Percentiles rank a stretch among this genome's conserved stretches.
These are phyloP conservation scores for Chrysocyon brachyurus DNA, from an alignment of 2,797 vertebrate genomes.

Conservation along the genomic window DNA sequence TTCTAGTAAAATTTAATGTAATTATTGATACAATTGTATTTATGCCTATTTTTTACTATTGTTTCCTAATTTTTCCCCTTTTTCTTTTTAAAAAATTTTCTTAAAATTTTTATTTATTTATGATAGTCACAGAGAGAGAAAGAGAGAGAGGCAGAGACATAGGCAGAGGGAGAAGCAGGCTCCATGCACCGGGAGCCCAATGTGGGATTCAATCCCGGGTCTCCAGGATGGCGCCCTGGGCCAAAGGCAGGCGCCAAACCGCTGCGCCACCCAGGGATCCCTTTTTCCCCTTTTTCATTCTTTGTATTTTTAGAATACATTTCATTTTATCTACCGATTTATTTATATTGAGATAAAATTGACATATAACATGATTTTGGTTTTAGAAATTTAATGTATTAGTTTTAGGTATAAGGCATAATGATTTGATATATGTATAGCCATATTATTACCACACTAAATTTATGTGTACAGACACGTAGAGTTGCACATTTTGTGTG, in stretches of 20 bases:
- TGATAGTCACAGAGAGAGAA: no score
- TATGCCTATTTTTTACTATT: background rate
- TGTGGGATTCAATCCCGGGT: no score
- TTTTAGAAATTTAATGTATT: background rate
- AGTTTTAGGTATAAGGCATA: background rate
- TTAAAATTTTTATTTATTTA: no score
- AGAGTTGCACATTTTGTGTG: no score
- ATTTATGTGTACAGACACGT: background rate
- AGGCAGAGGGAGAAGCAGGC: no score
- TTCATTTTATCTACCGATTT: background rate
- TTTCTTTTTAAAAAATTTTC: no score
- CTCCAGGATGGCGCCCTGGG: no score
- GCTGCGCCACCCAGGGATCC: no score
- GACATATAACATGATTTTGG: background rate
- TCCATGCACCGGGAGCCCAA: no score
- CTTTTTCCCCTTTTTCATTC: background rate
- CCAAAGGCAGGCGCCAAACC: no score
- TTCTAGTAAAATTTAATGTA: background rate
- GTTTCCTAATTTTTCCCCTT: background rate
- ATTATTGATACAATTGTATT: background rate
- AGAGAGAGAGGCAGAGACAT: no score
- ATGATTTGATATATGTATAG: background rate
- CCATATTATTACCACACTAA: background rate
- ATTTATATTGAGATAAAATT: background rate
- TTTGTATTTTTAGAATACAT: background rate